Evolutionary conservation across 2,888 invertebrate genomes (phyloP), one percentile per base, ranked within the genome.

Genomic region (Crocallis elinguaria): DNA sequence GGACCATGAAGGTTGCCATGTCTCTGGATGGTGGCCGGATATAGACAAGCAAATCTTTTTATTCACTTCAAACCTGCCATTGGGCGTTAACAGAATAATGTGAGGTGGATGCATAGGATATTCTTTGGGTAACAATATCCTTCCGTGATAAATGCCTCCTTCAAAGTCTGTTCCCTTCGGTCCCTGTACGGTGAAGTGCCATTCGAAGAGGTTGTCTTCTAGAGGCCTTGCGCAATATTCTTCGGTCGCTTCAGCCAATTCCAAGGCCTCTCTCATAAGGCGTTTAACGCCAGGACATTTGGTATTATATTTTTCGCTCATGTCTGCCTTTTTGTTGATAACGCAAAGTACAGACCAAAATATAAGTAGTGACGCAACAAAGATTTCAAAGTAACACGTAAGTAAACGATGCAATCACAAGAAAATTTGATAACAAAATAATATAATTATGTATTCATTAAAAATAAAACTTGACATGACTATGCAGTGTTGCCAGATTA

Each of bases 71-170:
- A 99, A 98, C 64, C 98, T 93, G 37, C 98, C 98, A 84, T 98
- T 98, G 1, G 98, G 98, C 16, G 98, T 98, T 42, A 98, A 83
- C 39, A 99, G 88, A 72, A 98, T 97, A 64, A 98, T 97, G 80
- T 97, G 97, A 4, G 98, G 98, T 43, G 98, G 98, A 86, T 98
- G 98, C 98, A 99, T 98, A 0, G 98, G 98, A 86, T 98, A 98
- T 69, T 98, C 98, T 45, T 97, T 94, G 0, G 98, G 98, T 62
- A 98, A 89, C 52, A 98, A 88, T 78, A 98, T 98, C 67, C 98
- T 93, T 3, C 97, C 98, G 82, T 99, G 98, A 81, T 98, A 98
- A 60, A 97, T 93, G 25, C 98, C 98, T 55, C 95, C 95, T 69
- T 96, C 96, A 84, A 98, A 98, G 67, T 98, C 98, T 0, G 97